Evolutionary conservation across 2,113 vertebrate genomes (phyloP).

Genomic region (Setophaga petechia): DNA sequence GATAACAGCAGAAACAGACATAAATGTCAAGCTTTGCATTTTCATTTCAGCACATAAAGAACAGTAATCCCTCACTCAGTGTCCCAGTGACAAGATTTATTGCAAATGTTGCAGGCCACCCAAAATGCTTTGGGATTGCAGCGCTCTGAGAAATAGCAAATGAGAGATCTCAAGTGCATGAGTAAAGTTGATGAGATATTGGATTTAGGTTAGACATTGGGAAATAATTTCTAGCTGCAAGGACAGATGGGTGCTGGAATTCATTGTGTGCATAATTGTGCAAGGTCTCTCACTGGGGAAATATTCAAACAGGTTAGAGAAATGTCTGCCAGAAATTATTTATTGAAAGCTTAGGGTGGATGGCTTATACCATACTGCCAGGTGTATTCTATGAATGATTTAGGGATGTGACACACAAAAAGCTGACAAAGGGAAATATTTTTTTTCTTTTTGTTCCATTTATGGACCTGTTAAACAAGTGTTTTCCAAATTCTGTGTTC

Average conservation of each 20-base stretch:
- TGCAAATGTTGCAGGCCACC: not conserved
- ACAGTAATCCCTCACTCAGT: conserved; percentile 29
- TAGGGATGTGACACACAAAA: not conserved
- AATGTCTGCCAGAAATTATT: not conserved
- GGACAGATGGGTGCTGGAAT: not conserved
- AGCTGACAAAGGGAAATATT: not conserved
- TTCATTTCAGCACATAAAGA: conserved; percentile 21
- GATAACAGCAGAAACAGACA: conserved; percentile 40
- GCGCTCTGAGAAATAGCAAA: not conserved
- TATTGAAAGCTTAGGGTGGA: not conserved
- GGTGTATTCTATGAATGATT: not conserved
- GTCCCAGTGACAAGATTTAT: conserved; percentile 36
- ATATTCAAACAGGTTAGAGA: not conserved
- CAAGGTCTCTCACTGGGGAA: not conserved
- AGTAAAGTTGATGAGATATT: not conserved
- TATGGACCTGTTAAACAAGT: not conserved
- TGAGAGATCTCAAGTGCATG: not conserved
- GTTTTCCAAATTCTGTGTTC: not conserved
- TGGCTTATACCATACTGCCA: not conserved
- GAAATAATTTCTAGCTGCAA: not conserved
- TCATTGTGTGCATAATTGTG: not conserved
- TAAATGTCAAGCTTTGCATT: conserved; percentile 52
- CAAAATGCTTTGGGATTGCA: not conserved
- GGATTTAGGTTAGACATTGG: not conserved
- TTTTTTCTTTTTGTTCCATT: not conserved